phyloP scores from a whole-genome alignment of 1,140 invertebrate genomes.

The Ceratina japonica region DNA sequence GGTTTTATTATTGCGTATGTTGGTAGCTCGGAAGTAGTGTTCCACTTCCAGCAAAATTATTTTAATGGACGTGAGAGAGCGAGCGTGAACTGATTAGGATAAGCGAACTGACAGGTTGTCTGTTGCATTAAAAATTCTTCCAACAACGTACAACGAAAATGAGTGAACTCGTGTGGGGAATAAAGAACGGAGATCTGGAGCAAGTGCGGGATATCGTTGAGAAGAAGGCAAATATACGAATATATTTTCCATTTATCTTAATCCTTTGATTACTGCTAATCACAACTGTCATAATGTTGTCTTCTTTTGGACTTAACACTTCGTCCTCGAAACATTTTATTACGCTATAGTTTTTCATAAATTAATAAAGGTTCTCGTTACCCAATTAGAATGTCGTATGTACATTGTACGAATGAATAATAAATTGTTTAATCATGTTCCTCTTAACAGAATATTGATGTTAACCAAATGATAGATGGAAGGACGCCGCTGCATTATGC shows the following conservation, averaged over 20 bases:
- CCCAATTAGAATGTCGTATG: neutral
- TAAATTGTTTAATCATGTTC: slow-evolving; percentile 33
- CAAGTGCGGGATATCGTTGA: slow-evolving; percentile 93
- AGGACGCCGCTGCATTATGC: slow-evolving; percentile 93
- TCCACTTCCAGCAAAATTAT: slow-evolving; percentile 27
- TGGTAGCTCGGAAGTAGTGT: slow-evolving; percentile 25
- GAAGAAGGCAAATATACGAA: slow-evolving; percentile 84
- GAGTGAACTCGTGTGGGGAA: slow-evolving; percentile 93
- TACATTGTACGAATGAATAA: neutral
- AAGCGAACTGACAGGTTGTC: slow-evolving; percentile 2
- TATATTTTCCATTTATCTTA: neutral
- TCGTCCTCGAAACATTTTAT: too few species aligned
- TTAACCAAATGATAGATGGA: slow-evolving; percentile 92
- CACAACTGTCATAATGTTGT: neutral
- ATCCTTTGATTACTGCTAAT: slow-evolving; percentile 14
- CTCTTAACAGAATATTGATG: slow-evolving; percentile 86
- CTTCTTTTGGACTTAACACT: neutral
- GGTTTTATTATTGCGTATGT: slow-evolving; percentile 20
- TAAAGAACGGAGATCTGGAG: slow-evolving; percentile 96
- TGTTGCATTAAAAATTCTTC: neutral
- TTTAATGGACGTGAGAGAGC: slow-evolving; percentile 44
- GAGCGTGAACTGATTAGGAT: slow-evolving; percentile 30
- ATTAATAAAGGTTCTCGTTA: neutral
- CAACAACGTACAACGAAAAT: slow-evolving; percentile 75
- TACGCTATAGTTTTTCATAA: neutral